Evolutionary conservation across 2,797 vertebrate genomes (phyloP), one percentile per base, ranked within the genome.

Genomic region (Neopelma chrysocephalum): DNA sequence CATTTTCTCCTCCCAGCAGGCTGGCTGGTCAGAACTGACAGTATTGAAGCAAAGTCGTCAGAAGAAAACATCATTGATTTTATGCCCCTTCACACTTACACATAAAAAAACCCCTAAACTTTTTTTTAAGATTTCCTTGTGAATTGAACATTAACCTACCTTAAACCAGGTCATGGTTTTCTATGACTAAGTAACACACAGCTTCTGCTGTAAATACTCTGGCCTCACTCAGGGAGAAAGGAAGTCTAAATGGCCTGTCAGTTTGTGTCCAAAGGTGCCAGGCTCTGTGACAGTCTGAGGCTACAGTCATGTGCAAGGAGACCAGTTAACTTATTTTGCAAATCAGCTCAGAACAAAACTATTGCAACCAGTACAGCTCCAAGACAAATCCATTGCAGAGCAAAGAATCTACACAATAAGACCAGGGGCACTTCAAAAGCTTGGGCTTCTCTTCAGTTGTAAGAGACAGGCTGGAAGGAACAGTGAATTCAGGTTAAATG

Each of bases 31-130:
- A 86, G 61, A 87, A 81, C 47, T 25, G 26, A 54, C 17, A 29
- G n/a, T 12, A 51, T 0, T 42, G 43, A 89, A 86, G 18, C 38
- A 64, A 79, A 48, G 22, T 31, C 76, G 47, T 32, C 16, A 65
- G 38, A 32, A 88, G 85, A 79, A 89, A 61, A 0, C 11, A 12
- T 19, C 6, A 53, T 0, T 43, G 19, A 87, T 71, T 94, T 85
- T 45, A 50, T n/a, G 13, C 26, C 50, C 38, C 45, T 70, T 92
- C 54, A 89, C 16, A 51, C 2, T 34, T 27, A 36, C 4, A 61
- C 3, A 14, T 9, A 5, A 62, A 80, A 61, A 56, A 31, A 0
- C 1, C 0, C 3, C 2, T 3, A 31, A 43, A 22, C 4, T 34
- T 60, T 38, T 7, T 86, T 50, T 19, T 6, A 51, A 58, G 15